Evolutionary conservation across 2,113 vertebrate species (phyloP).

Genomic region (Channa maculata): DNA sequence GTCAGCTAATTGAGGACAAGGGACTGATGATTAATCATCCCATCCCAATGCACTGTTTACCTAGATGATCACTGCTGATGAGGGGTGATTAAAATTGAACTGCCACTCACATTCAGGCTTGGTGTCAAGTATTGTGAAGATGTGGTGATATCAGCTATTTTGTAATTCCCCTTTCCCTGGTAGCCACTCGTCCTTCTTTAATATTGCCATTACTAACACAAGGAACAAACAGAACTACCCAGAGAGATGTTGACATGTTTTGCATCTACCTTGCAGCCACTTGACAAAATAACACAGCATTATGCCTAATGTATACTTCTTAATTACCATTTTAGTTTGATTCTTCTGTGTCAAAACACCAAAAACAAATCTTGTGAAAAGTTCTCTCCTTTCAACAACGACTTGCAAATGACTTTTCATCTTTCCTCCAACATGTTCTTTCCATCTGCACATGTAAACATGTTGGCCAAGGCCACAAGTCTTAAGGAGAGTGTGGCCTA

Average conservation of each 20-base stretch:
- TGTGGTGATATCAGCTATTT: constrained; percentile 32
- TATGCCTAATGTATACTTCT: no score
- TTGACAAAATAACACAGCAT: no score
- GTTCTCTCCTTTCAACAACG: constrained; percentile 3
- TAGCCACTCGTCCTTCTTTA: not conserved
- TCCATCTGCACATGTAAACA: constrained; percentile 55
- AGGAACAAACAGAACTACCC: not conserved
- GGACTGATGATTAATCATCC: constrained; percentile 69
- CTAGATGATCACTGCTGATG: constrained; percentile 61
- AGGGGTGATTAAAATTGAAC: constrained; percentile 70
- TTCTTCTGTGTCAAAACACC: no score
- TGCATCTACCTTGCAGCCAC: not conserved
- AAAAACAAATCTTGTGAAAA: no score
- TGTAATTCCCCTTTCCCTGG: not conserved
- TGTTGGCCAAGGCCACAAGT: constrained; percentile 48
- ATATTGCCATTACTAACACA: not conserved
- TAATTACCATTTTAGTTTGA: no score
- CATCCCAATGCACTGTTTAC: constrained; percentile 66
- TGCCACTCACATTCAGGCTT: constrained; percentile 55
- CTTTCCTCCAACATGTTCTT: not conserved
- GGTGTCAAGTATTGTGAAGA: constrained; percentile 44
- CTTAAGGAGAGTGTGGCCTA: constrained; percentile 44
- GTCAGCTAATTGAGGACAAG: constrained; percentile 66
- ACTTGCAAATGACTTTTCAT: constrained; percentile 27
- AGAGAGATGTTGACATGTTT: not conserved